Evolutionary conservation across 1,140 invertebrate species (phyloP).

Genomic region (Episyrphus balteatus): DNA sequence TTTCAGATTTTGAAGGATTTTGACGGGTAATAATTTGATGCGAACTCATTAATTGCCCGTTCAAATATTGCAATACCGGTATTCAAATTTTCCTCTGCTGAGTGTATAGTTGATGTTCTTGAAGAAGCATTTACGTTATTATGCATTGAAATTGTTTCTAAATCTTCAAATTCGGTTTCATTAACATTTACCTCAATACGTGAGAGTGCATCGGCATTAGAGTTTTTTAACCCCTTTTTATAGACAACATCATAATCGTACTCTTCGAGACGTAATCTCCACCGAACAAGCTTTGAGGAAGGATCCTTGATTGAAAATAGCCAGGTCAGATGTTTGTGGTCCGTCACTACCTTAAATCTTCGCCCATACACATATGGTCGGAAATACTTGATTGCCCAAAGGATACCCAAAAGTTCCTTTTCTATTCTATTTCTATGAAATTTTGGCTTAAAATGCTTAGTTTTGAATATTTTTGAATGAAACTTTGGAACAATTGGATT

Average conservation of each 20-base stretch:
- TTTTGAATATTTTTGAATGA: no score
- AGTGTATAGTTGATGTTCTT: conserved; percentile 4
- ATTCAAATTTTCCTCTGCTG: conserved; percentile 1
- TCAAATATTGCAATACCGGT: conserved; percentile 8
- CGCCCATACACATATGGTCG: conserved; percentile 27
- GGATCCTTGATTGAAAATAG: conserved; percentile 32
- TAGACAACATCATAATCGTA: conserved; percentile 32
- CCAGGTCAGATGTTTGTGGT: conserved; percentile 15
- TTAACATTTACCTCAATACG: conserved; percentile 5
- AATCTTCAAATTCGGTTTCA: neutral
- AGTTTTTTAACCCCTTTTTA: conserved; percentile 25
- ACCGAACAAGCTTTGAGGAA: conserved; percentile 16
- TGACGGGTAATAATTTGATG: no score
- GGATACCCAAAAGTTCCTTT: conserved; percentile 25
- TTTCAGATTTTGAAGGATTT: no score
- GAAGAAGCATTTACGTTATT: neutral
- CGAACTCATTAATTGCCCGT: conserved; percentile 3
- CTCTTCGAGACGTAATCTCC: conserved; percentile 16
- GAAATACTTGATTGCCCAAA: conserved; percentile 37
- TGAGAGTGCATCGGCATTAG: conserved; percentile 23
- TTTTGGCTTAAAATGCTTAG: no score
- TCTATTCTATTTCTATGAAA: no score
- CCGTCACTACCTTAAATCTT: conserved; percentile 15
- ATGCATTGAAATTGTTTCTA: neutral
- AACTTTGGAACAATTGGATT: no score